Base-by-base conservation (phyloP, 2,113 vertebrate genomes). In the Caloenas nicobarica region DNA sequence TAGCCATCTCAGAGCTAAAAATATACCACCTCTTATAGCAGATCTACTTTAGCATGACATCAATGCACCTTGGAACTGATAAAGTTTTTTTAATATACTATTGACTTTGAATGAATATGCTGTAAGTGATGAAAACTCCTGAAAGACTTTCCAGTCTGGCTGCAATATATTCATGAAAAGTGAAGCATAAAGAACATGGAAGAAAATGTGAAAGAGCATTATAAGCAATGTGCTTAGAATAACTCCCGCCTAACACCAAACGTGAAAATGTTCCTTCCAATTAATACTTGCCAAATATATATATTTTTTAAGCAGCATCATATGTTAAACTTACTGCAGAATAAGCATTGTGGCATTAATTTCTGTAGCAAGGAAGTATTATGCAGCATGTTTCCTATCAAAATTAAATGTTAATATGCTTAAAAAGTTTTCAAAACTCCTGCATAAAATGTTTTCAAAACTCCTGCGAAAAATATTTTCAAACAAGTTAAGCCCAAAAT, bases 401-500 rank as follows among this genome's bases (percentile, higher is more conserved):
- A 51, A 91, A 94, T 64, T 23, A 88, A 69, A 84, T 78, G 34
- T 85, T 93, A 73, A 83, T 56, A 58, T 64, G 57, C 44, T 81
- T 89, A 23, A 51, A 51, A 76, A 33, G 7, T 42, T 82, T 60
- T 58, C 8, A 91, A n/a, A 93, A 85, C 65, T 90, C 57, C 60
- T 44, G 34, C 9, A 76, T 38, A 64, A 73, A 84, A 28, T 85
- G 76, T 79, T 81, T 68, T 91, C 58, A 69, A 86, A 80, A 85
- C 65, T 90, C 57, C 60, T 44, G 34, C 9, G 72, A 34, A 64
- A 73, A 84, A 28, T 85, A 79, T 79, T 81, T 68, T 91, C 58
- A 69, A 86, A 80, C 31, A 90, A 81, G 89, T 54, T 57, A 92
- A 95, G 22, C 44, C 40, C 76, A 48, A 94, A 95, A 65, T 92